Percentiles rank a stretch among this genome's conserved stretches.
Evolutionary conservation across 2,888 invertebrate genomes (phyloP).

Genomic region (Acleris emargana): DNA sequence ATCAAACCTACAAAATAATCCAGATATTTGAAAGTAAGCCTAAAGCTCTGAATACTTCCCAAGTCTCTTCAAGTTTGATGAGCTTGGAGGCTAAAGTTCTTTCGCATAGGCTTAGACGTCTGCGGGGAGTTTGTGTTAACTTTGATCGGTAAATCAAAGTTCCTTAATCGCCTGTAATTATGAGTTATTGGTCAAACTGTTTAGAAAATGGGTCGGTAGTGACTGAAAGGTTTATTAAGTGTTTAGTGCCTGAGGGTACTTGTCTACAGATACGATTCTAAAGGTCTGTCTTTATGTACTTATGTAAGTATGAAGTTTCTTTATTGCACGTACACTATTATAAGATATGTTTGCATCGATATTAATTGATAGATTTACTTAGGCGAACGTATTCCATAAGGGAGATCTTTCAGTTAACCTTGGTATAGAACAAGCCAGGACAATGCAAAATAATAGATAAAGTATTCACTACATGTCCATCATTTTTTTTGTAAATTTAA

Average conservation of each 20-base stretch:
- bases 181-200: conserved; percentile 28
- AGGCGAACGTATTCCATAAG: no score
- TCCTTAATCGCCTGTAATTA: conserved; percentile 33
- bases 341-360: no score
- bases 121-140: conserved; percentile 48
- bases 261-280: background rate
- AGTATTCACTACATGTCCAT: no score
- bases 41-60: conserved; percentile 45
- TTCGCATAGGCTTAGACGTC: conserved; percentile 49
- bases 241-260: conserved; percentile 2
- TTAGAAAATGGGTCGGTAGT: conserved; percentile 29
- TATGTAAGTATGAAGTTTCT: background rate
- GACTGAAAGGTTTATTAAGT: conserved; percentile 33
- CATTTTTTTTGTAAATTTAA: no score
- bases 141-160: conserved; percentile 43
- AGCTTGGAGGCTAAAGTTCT: conserved; percentile 56
- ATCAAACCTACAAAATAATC: background rate
- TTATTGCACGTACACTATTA: no score
- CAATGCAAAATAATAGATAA: no score
- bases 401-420: no score
- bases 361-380: no score
- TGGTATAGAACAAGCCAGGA: no score
- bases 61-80: conserved; percentile 54
- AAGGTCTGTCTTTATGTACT: background rate
- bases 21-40: conserved; percentile 44